Evolutionary conservation across 1,140 invertebrate species (phyloP).

Genomic region (Drosophila auraria): DNA sequence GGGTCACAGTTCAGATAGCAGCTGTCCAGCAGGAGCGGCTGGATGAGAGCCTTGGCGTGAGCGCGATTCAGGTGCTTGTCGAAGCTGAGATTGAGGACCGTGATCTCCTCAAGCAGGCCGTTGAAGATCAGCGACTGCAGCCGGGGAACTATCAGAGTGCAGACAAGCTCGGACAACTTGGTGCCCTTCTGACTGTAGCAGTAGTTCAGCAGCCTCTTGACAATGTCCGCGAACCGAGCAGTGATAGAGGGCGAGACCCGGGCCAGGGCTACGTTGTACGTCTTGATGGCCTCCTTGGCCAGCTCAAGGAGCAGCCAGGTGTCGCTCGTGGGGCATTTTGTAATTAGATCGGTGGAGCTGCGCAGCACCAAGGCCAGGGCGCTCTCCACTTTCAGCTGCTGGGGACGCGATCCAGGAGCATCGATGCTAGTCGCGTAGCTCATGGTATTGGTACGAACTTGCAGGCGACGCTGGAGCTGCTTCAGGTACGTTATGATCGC

Average conservation of each 20-base stretch:
- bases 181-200: slow-evolving; percentile 8
- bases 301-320: slow-evolving; percentile 61
- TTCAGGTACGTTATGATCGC: slow-evolving; percentile 24
- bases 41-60: not conserved
- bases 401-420: not conserved
- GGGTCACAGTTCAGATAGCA: slow-evolving; percentile 28
- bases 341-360: slow-evolving; percentile 13
- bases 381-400: slow-evolving; percentile 40
- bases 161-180: slow-evolving; percentile 7
- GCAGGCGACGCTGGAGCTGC: slow-evolving; percentile 42
- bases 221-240: slow-evolving; percentile 3
- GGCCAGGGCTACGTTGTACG: slow-evolving; percentile 3
- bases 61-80: not conserved
- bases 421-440: slow-evolving; percentile 14
- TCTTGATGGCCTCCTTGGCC: slow-evolving; percentile 13
- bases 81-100: slow-evolving; percentile 6
- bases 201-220: slow-evolving; percentile 7
- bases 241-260: not conserved
- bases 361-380: slow-evolving; percentile 35
- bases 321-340: not conserved
- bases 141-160: slow-evolving; percentile 40
- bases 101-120: slow-evolving; percentile 39
- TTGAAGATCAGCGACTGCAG: slow-evolving; percentile 52
- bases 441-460: slow-evolving; percentile 13
- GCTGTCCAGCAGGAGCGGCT: slow-evolving; percentile 49